Percentiles rank a stretch among this genome's conserved stretches.
Evolutionary conservation across 2,888 invertebrate species (phyloP).

Genomic region (Synanthedon myopaeformis): DNA sequence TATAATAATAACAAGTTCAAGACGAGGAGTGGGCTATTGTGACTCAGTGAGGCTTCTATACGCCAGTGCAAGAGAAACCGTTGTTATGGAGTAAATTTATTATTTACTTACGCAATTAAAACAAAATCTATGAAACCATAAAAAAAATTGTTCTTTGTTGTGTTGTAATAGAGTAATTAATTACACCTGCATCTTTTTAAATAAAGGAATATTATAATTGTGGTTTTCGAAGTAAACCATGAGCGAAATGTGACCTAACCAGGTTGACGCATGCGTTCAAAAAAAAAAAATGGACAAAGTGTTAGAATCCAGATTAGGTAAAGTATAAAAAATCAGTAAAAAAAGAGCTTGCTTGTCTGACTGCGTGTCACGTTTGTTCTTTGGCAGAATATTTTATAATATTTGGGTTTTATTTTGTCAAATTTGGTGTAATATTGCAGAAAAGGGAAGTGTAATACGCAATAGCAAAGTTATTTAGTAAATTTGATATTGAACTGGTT

Average conservation of each 20-base stretch:
- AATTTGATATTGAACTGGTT: not conserved
- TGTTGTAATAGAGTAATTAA: not conserved
- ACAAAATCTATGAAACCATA: not conserved
- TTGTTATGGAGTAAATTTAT: constrained; percentile 12
- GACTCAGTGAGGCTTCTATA: constrained; percentile 50
- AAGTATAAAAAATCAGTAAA: constrained; percentile 23
- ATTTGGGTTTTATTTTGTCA: constrained; percentile 42
- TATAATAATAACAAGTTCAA: constrained; percentile 45
- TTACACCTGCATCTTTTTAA: too few relatives aligned
- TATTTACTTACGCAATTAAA: not conserved
- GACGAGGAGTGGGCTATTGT: constrained; percentile 53
- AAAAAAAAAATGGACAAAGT: not conserved
- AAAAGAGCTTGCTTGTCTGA: constrained; percentile 51
- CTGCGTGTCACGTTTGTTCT: constrained; percentile 70
- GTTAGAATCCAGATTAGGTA: not conserved
- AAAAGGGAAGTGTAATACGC: constrained; percentile 25
- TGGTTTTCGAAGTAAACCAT: too few relatives aligned
- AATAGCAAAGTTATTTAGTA: constrained; percentile 20
- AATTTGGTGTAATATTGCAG: constrained; percentile 18
- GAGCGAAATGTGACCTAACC: too few relatives aligned
- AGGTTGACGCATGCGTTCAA: too few relatives aligned
- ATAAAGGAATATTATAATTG: too few relatives aligned
- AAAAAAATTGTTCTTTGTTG: not conserved
- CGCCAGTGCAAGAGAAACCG: constrained; percentile 46
- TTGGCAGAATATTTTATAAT: constrained; percentile 50